These are phyloP conservation scores for Bos indicus DNA, from an alignment of 2,113 vertebrate species.

Conservation along the genomic window DNA sequence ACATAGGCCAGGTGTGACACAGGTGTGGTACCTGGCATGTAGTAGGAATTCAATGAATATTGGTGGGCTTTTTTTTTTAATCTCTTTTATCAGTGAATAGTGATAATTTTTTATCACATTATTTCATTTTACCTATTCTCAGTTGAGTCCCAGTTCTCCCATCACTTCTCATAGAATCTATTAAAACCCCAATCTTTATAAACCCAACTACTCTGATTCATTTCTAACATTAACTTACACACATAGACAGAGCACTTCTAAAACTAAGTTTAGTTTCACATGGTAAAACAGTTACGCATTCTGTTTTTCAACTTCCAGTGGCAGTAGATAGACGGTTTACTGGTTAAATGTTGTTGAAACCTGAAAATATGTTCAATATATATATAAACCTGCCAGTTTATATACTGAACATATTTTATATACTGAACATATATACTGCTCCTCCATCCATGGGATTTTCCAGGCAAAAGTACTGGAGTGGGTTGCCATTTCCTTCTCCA, in stretches of 20 bases:
- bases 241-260: background rate
- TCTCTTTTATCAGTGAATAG: background rate
- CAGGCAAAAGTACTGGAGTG: no score
- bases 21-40: background rate
- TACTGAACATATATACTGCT: no score
- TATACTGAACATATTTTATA: no score
- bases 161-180: background rate
- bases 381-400: background rate
- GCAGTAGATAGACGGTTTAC: background rate
- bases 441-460: no score
- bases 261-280: background rate
- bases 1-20: background rate
- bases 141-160: background rate
- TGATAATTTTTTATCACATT: background rate
- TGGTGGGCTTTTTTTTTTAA: background rate
- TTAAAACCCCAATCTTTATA: background rate
- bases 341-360: background rate
- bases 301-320: background rate
- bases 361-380: background rate
- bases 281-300: background rate
- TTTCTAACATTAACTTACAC: background rate
- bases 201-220: background rate
- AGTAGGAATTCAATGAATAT: background rate
- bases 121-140: background rate
- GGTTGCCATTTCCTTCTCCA: no score